Conservation (phyloP, 2,797 vertebrate genomes). For the Bucorvus abyssinicus region DNA sequence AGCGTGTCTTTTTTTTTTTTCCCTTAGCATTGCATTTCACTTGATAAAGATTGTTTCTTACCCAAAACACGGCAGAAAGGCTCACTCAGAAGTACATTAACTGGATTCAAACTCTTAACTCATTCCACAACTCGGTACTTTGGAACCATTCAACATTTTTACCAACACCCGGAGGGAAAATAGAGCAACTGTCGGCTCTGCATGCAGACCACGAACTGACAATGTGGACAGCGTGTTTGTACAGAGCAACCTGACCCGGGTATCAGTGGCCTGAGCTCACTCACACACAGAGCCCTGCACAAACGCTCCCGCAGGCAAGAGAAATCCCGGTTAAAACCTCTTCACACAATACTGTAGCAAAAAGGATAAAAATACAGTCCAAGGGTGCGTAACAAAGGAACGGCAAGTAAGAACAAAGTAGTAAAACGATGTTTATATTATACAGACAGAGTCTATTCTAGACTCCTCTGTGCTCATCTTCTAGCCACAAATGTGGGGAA, state of each 20-base stretch:
- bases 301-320: not conserved
- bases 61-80: not conserved
- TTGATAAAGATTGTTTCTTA: not conserved
- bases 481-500: not conserved
- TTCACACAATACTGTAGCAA: rapidly evolving
- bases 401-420: not conserved
- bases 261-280: not conserved
- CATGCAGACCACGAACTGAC: not conserved
- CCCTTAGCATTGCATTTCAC: rapidly evolving
- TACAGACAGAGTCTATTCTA: not conserved
- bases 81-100: not conserved
- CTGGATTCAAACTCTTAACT: not conserved
- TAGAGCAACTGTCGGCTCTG: not conserved
- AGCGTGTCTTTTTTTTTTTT: too few relatives aligned
- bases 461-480: not conserved
- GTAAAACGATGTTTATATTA: not conserved
- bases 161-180: not conserved
- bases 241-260: not conserved
- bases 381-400: not conserved
- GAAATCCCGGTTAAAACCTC: not conserved
- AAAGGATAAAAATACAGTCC: not conserved
- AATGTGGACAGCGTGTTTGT: rapidly evolving
- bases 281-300: not conserved
- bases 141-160: not conserved
- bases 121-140: not conserved